Base-by-base conservation (phyloP, 2,888 invertebrate genomes). In the Leptopilina syphax region DNA sequence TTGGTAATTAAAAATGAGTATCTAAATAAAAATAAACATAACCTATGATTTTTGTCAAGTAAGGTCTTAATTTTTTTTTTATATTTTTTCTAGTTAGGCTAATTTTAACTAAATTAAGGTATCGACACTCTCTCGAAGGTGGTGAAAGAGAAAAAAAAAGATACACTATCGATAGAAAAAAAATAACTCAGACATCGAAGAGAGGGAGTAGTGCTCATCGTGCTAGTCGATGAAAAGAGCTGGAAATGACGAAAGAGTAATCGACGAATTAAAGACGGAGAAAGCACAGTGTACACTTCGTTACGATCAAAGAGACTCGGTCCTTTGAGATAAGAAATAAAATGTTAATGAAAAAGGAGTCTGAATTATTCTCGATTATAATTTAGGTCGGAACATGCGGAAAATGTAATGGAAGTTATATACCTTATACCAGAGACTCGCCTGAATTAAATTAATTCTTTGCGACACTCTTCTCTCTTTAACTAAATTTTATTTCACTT, bases 191-290 rank as follows among this genome's bases (percentile, higher is more conserved):
- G 47, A 47, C 57, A 57, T 18, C 34, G 60, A 60, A 60, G n/a
- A 60, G 60, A 44, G 47, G 8, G 47, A 47, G 47, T 34, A 7
- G 47, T 47, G n/a, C n/a, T 63, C 9, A 18, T 24, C 18, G 63
- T 2, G 24, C 63, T 9, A 24, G 18, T 8, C 63, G 9, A 63
- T 18, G 47, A 60, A 63, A 65, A 77, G 8, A 60, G 34, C 65
- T 65, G 65, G 9, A 65, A 65, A 65, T 65, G 65, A 82, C 82
- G 80, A 81, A 80, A 79, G 80, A 83, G 80, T 80, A 89, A 89
- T 89, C 54, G 70, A 54, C 54, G 34, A 70, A 70, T 70, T 70
- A 54, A 70, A 70, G 54, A 54, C 13, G 70, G 50, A 70, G 70
- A 70, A 70, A 70, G 70, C 65, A 65, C 27, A 65, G 65, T 65